Percentiles rank a stretch among this genome's conserved stretches.
Conservation (phyloP, 2,113 vertebrate species). For the Anarrhichthys ocellatus region DNA sequence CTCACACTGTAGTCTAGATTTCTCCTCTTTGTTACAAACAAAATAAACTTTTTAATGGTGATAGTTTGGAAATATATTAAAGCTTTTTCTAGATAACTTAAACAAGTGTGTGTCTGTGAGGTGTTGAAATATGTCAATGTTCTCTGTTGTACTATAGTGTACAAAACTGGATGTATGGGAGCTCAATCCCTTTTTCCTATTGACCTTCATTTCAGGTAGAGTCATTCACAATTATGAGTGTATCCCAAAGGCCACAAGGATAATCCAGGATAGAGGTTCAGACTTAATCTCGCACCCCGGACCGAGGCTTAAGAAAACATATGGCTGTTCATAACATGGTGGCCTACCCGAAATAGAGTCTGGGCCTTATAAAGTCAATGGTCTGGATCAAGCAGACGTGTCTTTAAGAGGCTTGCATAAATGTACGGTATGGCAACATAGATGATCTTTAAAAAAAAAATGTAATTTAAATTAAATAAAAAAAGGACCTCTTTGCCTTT, state of each 20-base stretch:
- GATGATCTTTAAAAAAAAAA: not conserved
- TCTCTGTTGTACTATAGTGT: not conserved
- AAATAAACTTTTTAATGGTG: not conserved
- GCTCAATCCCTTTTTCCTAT: slow-evolving; percentile 50
- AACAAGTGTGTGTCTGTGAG: not conserved
- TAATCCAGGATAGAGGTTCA: slow-evolving; percentile 74
- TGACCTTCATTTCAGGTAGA: slow-evolving; percentile 72
- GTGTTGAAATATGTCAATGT: not conserved
- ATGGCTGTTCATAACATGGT: slow-evolving; percentile 44
- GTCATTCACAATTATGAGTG: slow-evolving; percentile 51
- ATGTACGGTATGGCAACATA: not conserved
- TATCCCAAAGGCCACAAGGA: slow-evolving; percentile 62
- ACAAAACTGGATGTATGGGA: slow-evolving; percentile 12
- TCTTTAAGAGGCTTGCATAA: not conserved
- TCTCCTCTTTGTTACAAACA: not conserved
- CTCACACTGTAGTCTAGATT: not conserved
- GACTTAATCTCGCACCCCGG: slow-evolving; percentile 66
- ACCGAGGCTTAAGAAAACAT: slow-evolving; percentile 64
- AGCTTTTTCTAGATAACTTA: not conserved
- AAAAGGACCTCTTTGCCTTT: not conserved
- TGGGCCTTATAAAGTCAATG: slow-evolving; percentile 21
- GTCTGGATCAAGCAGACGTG: slow-evolving; percentile 5
- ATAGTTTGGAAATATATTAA: not conserved
- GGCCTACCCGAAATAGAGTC: slow-evolving; percentile 48
- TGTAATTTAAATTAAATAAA: no score